Evolutionary conservation across 1,140 invertebrate species (phyloP).

Genomic region (Polyergus mexicanus): DNA sequence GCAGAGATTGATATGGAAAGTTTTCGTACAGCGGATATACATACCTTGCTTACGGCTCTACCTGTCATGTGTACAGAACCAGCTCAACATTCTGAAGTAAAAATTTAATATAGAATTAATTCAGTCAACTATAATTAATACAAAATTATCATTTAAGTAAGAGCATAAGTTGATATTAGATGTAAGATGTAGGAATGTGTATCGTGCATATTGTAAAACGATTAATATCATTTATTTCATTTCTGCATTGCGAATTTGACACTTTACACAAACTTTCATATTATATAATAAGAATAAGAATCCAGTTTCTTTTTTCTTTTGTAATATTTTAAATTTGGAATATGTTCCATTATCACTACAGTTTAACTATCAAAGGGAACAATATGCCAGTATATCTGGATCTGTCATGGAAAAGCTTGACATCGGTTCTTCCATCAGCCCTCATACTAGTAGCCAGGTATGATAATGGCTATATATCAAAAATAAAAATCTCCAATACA

Average conservation of each 20-base stretch:
- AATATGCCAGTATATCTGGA: conserved; percentile 93
- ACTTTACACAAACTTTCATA: conserved; percentile 20
- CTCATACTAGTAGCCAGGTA: conserved; percentile 91
- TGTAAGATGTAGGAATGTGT: conserved; percentile 11
- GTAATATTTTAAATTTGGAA: conserved; percentile 60
- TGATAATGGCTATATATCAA: conserved; percentile 72
- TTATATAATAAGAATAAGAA: conserved; percentile 9
- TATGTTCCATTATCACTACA: conserved; percentile 79
- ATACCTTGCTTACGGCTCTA: conserved; percentile 92
- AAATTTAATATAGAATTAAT: not conserved
- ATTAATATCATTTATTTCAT: not conserved
- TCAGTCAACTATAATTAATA: conserved; percentile 18
- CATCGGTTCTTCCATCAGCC: conserved; percentile 92
- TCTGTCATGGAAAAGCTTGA: conserved; percentile 93
- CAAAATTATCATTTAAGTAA: conserved; percentile 14
- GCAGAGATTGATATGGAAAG: conserved; percentile 98
- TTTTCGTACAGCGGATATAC: conserved; percentile 96
- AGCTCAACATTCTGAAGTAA: conserved; percentile 86
- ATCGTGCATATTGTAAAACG: not conserved
- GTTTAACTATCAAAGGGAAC: conserved; percentile 92
- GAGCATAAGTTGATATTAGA: conserved; percentile 8
- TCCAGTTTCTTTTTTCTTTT: not conserved
- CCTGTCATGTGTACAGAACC: conserved; percentile 90
- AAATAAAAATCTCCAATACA: conserved; percentile 3
- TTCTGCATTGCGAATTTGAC: not conserved